Evolutionary conservation across 2,797 vertebrate genomes (phyloP).

Genomic region (Scarus forsteni): DNA sequence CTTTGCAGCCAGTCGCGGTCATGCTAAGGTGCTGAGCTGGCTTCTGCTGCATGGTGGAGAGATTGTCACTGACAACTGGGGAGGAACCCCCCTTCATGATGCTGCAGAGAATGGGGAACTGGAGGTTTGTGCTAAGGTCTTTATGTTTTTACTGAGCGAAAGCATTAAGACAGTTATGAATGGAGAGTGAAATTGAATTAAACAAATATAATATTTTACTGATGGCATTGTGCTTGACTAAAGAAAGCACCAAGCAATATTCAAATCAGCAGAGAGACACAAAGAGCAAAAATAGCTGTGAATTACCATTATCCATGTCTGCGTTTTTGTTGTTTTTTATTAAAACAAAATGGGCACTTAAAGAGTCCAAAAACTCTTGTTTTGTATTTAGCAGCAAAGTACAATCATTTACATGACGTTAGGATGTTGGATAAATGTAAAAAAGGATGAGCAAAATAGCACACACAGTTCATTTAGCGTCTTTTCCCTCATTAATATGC

Average conservation of each 20-base stretch:
- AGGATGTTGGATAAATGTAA: too few species aligned
- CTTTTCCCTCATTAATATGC: too few species aligned
- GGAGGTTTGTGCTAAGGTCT: conserved; percentile 83
- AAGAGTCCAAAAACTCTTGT: too few species aligned
- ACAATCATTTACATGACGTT: too few species aligned
- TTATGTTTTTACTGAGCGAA: not conserved
- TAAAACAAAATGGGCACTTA: too few species aligned
- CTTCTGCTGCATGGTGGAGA: conserved; percentile 96
- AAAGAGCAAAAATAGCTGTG: too few species aligned
- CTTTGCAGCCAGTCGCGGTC: conserved; percentile 95
- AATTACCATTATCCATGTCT: too few species aligned
- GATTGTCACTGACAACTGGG: conserved; percentile 91
- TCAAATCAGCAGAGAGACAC: not conserved
- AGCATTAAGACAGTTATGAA: not conserved
- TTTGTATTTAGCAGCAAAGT: too few species aligned
- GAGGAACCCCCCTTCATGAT: conserved; percentile 93
- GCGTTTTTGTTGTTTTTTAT: too few species aligned
- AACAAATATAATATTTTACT: not conserved
- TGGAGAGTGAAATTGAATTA: not conserved
- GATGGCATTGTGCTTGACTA: not conserved
- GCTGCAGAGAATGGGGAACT: conserved; percentile 96
- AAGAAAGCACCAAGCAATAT: not conserved
- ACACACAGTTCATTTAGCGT: too few species aligned
- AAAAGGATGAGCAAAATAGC: too few species aligned
- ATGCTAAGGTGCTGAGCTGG: conserved; percentile 97